These are phyloP conservation scores for Hepsetus odoe DNA, from an alignment of 2,113 vertebrate species.

Conservation along the genomic window DNA sequence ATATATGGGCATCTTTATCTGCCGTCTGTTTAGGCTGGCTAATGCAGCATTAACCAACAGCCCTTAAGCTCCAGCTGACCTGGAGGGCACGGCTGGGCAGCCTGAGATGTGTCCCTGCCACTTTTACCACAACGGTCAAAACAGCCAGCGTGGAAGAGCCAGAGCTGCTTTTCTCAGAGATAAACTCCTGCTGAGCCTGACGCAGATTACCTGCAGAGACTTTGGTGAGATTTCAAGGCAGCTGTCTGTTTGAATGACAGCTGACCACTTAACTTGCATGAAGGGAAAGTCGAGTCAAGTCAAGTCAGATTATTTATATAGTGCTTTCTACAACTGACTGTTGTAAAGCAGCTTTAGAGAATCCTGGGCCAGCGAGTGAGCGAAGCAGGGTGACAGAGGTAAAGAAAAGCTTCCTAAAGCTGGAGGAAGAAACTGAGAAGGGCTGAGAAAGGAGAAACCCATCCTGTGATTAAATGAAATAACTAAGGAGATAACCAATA, in stretches of 20 bases:
- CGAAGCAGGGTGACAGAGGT: no score
- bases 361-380: no score
- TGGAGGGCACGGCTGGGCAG: background rate
- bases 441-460: no score
- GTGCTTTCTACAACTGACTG: no score
- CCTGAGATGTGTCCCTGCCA: background rate
- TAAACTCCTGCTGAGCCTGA: background rate
- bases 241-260: background rate
- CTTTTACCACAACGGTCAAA: background rate
- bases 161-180: background rate
- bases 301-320: no score
- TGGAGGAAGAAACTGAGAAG: no score
- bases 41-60: conserved; percentile 24
- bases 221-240: background rate
- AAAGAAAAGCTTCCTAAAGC: no score
- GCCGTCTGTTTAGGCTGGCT: background rate
- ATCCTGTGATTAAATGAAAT: no score
- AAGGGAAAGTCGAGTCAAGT: no score
- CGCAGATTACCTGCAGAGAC: background rate
- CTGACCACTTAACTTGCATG: no score
- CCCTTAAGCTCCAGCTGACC: background rate
- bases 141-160: background rate
- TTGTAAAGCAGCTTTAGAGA: no score
- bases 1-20: background rate
- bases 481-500: no score